phyloP scores from a whole-genome alignment of 2,797 vertebrate genomes.

The Champsocephalus gunnari region DNA sequence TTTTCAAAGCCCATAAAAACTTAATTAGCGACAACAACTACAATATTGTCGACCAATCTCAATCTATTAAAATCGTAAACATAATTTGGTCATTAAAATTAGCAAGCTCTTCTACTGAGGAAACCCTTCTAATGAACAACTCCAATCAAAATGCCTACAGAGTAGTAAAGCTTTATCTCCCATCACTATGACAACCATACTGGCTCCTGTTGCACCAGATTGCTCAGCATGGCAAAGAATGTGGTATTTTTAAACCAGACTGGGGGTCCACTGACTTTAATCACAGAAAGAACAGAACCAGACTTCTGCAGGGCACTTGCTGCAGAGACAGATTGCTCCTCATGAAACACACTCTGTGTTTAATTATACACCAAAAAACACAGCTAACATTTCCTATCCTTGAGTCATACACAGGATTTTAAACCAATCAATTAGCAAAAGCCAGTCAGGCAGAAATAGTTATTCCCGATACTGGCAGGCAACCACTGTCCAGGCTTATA shows the following conservation, averaged over 20 bases:
- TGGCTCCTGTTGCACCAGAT: slow-evolving; percentile 39
- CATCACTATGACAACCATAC: slow-evolving; percentile 70
- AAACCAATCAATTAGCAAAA: slow-evolving; percentile 56
- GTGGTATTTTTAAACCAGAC: slow-evolving; percentile 46
- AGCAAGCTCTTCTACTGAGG: background rate
- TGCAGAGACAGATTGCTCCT: slow-evolving; percentile 40
- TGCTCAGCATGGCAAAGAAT: slow-evolving; percentile 38
- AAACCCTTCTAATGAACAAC: slow-evolving; percentile 24
- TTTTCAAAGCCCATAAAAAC: background rate
- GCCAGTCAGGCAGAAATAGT: slow-evolving; percentile 40
- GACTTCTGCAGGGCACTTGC: slow-evolving; percentile 30
- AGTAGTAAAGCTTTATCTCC: slow-evolving; percentile 34
- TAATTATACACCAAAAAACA: slow-evolving; percentile 54
- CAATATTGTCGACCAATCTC: background rate
- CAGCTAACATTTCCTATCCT: slow-evolving; percentile 28
- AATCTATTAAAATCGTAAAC: background rate
- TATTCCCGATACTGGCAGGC: slow-evolving; percentile 31
- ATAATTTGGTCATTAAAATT: background rate
- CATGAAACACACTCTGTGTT: slow-evolving; percentile 42
- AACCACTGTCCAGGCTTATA: slow-evolving; percentile 31
- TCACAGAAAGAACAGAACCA: slow-evolving; percentile 20
- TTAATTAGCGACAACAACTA: background rate
- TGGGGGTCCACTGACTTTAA: slow-evolving; percentile 26
- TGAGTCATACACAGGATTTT: slow-evolving; percentile 47
- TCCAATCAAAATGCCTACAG: slow-evolving; percentile 19